phyloP scores from a whole-genome alignment of 2,888 invertebrate genomes.

The Volucella inanis region DNA sequence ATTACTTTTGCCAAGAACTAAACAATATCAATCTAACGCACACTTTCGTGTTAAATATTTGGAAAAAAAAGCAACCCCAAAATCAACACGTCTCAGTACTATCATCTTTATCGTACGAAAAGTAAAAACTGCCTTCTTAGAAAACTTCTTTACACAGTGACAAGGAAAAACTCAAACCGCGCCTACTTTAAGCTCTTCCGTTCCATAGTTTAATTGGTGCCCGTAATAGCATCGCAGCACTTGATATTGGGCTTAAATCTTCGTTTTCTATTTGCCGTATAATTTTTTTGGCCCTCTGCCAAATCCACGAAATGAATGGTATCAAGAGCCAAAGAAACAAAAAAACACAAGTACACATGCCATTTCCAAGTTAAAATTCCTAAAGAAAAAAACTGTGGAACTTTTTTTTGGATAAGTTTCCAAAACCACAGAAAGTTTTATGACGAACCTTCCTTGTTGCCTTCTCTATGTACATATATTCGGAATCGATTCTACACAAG shows the following conservation, averaged over 20 bases:
- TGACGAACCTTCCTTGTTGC: constrained; percentile 71
- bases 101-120: not conserved
- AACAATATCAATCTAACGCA: constrained; percentile 34
- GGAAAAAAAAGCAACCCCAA: not conserved
- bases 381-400: constrained; percentile 13
- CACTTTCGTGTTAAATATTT: constrained; percentile 5
- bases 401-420: constrained; percentile 63
- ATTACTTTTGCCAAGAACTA: constrained; percentile 18
- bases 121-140: constrained; percentile 25
- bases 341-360: constrained; percentile 19
- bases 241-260: constrained; percentile 68
- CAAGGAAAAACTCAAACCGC: constrained; percentile 41
- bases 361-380: constrained; percentile 34
- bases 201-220: constrained; percentile 67
- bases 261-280: constrained; percentile 70
- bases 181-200: constrained; percentile 64
- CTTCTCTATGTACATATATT: constrained; percentile 60
- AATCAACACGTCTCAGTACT: not conserved
- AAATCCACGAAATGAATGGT: constrained; percentile 52
- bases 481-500: constrained; percentile 59
- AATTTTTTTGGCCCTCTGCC: constrained; percentile 67
- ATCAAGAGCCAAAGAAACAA: constrained; percentile 46
- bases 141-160: constrained; percentile 22
- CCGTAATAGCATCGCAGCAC: constrained; percentile 64
- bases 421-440: constrained; percentile 70